phyloP scores from a whole-genome alignment of 2,888 invertebrate species.

The Lysandra bellargus region DNA sequence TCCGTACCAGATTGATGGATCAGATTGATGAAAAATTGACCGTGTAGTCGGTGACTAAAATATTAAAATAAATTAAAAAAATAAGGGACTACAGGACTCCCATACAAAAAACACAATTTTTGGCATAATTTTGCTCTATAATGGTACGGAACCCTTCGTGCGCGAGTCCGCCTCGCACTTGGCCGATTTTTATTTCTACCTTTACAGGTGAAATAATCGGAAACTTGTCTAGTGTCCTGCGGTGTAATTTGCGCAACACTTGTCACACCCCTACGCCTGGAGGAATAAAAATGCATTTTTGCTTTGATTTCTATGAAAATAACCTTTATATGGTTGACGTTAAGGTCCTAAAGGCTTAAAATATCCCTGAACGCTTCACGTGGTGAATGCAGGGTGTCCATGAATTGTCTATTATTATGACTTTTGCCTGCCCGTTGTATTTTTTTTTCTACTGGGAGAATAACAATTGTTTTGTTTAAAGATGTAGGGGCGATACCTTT shows the following conservation, averaged over 20 bases:
- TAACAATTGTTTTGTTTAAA: not conserved
- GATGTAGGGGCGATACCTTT: not conserved
- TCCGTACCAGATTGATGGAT: too few relatives aligned
- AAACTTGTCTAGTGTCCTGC: not conserved
- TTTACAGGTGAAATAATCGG: not conserved
- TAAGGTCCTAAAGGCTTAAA: too few relatives aligned
- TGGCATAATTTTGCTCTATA: too few relatives aligned
- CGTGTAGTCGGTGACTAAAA: too few relatives aligned
- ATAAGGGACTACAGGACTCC: too few relatives aligned
- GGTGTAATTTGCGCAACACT: not conserved
- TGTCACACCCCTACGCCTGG: not conserved
- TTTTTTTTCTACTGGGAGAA: not conserved
- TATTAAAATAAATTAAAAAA: too few relatives aligned
- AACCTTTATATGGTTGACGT: too few relatives aligned
- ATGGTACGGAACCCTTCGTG: too few relatives aligned
- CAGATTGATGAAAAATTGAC: too few relatives aligned
- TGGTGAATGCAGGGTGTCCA: not conserved
- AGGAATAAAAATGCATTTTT: not conserved
- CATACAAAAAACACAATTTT: too few relatives aligned
- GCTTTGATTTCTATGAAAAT: not conserved
- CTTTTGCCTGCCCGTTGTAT: conserved; percentile 23
- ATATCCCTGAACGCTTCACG: not conserved
- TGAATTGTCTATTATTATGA: conserved; percentile 2
- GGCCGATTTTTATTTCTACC: too few relatives aligned
- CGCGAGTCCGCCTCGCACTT: too few relatives aligned